These are phyloP conservation scores for Trematocara zebra DNA, from an alignment of 2,113 vertebrate genomes.

Conservation along the genomic window DNA sequence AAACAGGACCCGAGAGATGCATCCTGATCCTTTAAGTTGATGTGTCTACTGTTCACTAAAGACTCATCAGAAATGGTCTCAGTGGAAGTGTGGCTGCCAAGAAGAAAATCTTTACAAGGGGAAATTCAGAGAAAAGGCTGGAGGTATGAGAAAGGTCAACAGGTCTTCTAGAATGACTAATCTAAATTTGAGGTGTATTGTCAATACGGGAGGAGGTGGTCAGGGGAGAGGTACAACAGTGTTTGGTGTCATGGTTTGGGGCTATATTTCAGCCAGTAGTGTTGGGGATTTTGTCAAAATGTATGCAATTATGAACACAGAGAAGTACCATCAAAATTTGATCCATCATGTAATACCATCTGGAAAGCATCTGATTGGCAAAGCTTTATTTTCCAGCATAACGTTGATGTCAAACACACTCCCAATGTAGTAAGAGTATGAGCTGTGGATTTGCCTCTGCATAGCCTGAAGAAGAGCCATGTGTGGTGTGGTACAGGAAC, in stretches of 20 bases:
- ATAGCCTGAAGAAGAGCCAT: neutral
- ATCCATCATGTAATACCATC: neutral
- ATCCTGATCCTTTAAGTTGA: neutral
- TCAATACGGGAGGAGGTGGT: rapidly evolving
- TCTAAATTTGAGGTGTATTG: neutral
- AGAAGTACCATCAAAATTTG: neutral
- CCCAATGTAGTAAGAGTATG: neutral
- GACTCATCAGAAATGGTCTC: neutral
- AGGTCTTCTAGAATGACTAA: neutral
- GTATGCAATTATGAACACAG: neutral
- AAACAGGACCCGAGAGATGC: neutral
- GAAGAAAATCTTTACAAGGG: neutral
- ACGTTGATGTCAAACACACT: neutral
- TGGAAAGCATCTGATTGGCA: neutral
- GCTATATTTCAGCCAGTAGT: neutral
- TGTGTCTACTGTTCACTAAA: neutral
- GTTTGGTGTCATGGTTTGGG: neutral
- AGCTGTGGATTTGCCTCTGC: neutral
- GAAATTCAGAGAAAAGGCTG: neutral
- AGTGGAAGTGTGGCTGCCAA: neutral
- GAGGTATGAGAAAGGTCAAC: neutral
- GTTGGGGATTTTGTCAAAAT: neutral
- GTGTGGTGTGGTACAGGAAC: neutral
- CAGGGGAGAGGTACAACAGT: neutral
- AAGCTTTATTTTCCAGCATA: neutral